These are phyloP conservation scores for Eurytoma californica DNA, from an alignment of 2,888 invertebrate genomes.

Conservation along the genomic window DNA sequence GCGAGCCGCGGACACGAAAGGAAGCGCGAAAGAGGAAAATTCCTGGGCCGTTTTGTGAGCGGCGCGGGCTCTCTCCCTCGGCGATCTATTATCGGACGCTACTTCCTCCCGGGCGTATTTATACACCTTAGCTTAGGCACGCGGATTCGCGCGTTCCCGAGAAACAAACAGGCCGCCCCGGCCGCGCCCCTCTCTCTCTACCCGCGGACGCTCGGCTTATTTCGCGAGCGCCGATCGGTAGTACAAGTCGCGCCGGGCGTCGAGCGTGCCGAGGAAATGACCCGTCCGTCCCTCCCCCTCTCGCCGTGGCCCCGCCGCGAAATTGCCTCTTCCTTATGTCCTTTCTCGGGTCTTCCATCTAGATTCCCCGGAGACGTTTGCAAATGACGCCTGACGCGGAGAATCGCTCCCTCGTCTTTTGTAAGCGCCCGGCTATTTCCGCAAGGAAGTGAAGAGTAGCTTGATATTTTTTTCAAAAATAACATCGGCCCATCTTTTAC, in stretches of 20 bases:
- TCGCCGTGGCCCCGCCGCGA: neutral
- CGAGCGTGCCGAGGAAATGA: neutral
- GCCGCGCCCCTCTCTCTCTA: slow-evolving; percentile 23
- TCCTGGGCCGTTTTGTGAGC: slow-evolving; percentile 3
- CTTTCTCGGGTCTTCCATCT: too few relatives aligned
- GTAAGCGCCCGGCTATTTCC: too few relatives aligned
- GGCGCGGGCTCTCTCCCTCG: neutral
- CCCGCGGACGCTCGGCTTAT: neutral
- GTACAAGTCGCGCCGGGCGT: neutral
- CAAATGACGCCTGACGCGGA: too few relatives aligned
- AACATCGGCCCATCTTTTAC: too few relatives aligned
- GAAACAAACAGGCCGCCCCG: slow-evolving; percentile 38
- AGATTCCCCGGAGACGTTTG: too few relatives aligned
- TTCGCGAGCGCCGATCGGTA: slow-evolving; percentile 23
- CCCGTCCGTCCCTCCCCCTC: neutral
- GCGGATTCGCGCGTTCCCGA: slow-evolving; percentile 62
- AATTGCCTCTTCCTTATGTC: slow-evolving; percentile 24
- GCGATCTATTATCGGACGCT: slow-evolving; percentile 67
- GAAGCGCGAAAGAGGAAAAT: slow-evolving; percentile 13
- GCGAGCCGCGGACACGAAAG: neutral
- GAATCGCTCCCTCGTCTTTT: too few relatives aligned
- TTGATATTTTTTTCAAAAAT: too few relatives aligned
- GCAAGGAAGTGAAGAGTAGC: too few relatives aligned
- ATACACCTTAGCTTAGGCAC: slow-evolving; percentile 60
- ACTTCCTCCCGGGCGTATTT: slow-evolving; percentile 70